Conservation (phyloP, 37 sponge, comb jelly and placozoan genomes). For the Eunapius fragilis region DNA sequence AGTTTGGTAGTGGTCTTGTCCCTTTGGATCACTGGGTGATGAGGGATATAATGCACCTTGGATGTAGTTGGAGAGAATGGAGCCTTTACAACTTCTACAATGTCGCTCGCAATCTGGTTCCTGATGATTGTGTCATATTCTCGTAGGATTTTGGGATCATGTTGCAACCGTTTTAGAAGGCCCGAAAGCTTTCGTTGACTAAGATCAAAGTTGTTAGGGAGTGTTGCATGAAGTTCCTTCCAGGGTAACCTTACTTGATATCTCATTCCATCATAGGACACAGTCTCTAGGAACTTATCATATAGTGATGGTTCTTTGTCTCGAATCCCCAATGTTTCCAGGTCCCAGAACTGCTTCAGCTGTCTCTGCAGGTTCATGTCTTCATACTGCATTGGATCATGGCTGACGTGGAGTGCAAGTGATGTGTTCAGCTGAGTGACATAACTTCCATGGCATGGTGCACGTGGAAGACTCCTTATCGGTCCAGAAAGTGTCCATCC, state of each 20-base stretch:
- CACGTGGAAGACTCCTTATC: not conserved
- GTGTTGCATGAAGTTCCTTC: conserved; percentile 25
- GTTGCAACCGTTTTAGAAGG: conserved; percentile 12
- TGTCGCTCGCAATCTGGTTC: conserved; percentile 26
- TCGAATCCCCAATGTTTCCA: conserved; percentile 30
- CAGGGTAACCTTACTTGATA: conserved; percentile 39
- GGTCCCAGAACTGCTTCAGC: conserved; percentile 32
- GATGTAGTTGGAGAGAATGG: not conserved
- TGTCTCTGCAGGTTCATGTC: not conserved
- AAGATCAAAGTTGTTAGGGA: conserved; percentile 33
- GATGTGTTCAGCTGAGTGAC: not conserved
- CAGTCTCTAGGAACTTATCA: conserved; percentile 12
- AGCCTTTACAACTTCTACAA: conserved; percentile 15
- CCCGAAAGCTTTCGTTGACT: not conserved
- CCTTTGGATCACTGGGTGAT: conserved; percentile 21
- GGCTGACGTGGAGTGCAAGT: not conserved
- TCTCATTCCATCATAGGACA: conserved; percentile 12
- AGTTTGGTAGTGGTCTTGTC: conserved; percentile 41
- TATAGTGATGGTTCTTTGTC: not conserved
- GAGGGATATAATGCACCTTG: conserved; percentile 43
- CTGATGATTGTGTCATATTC: conserved; percentile 25
- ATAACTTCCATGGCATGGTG: not conserved
- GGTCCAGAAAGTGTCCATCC: no score
- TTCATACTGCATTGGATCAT: not conserved
- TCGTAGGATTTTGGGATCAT: conserved; percentile 18